Evolutionary conservation across 1,140 invertebrate genomes (phyloP), one percentile per base, ranked within the genome.

Genomic region (Drosophila obscura): DNA sequence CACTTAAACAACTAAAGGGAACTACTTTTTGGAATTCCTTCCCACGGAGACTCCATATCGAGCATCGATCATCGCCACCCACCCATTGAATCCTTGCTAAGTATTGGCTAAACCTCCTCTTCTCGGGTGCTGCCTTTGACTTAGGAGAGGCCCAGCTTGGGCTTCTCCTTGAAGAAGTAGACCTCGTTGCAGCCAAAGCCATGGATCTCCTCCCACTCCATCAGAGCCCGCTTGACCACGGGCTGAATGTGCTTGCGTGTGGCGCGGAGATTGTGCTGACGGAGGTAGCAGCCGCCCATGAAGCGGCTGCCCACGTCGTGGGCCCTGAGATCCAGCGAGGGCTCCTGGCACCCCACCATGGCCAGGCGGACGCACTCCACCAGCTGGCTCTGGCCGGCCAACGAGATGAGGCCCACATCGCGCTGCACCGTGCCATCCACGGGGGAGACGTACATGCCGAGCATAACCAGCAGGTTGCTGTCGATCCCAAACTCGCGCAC

Each of bases 161-260:
- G 80, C 39, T 85, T 84, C 57, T 81, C 77, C 65, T 85, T 78
- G 35, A 87, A 87, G 24, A 81, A 81, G 64, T 77, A 81, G 0
- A 87, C 78, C 19, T 87, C 79, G 1, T 88, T 66, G 59, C 78
- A 80, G 35, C 85, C 73, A 19, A 76, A 77, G 2, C 15, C 43
- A 9, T 71, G 71, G 0, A 78, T 41, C 4, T 59, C 52, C 50
- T 88, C 83, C 77, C 80, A 72, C 0, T 87, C 68, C 11, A 73
- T 75, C 59, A 92, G 76, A 35, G 89, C 89, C 39, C 91, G 89
- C 83, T 93, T 93, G 64, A 95, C 82, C 59, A 95, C 92, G 28
- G 94, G 94, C 59, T 95, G 72, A 69, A 95, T 93, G 84, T 95
- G 94, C 91, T 95, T 95, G 28, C 94, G 92, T 19, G 94, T 93